phyloP scores from a whole-genome alignment of 1,140 invertebrate genomes.

The Chironomus tepperi region DNA sequence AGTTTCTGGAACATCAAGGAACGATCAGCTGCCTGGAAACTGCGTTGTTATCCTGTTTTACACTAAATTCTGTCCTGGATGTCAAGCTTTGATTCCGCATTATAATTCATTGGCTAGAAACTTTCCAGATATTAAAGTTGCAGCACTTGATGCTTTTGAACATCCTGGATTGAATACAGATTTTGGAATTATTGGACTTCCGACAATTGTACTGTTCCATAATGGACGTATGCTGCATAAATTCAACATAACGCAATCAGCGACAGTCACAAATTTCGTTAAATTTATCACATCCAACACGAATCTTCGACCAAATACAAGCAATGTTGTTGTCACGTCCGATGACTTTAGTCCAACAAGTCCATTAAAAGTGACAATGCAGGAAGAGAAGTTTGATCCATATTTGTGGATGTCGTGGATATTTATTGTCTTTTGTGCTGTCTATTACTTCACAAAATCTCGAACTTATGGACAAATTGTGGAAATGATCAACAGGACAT shows the following conservation, averaged over 20 bases:
- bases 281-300: slow-evolving; percentile 76
- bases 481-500: slow-evolving; percentile 76
- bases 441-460: slow-evolving; percentile 70
- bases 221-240: slow-evolving; percentile 80
- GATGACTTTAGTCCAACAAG: slow-evolving; percentile 73
- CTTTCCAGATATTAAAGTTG: slow-evolving; percentile 80
- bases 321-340: slow-evolving; percentile 57
- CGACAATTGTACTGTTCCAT: slow-evolving; percentile 86
- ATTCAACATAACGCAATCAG: slow-evolving; percentile 70
- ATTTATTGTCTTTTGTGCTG: slow-evolving; percentile 69
- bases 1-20: slow-evolving; percentile 40
- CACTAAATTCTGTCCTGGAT: slow-evolving; percentile 82
- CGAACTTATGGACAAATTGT: slow-evolving; percentile 70
- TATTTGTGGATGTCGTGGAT: slow-evolving; percentile 75
- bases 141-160: slow-evolving; percentile 82
- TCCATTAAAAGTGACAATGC: slow-evolving; percentile 48
- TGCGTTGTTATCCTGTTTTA: slow-evolving; percentile 84
- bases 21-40: slow-evolving; percentile 46
- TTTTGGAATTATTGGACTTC: slow-evolving; percentile 89
- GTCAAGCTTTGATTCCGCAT: slow-evolving; percentile 76
- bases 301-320: slow-evolving; percentile 52
- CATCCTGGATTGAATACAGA: slow-evolving; percentile 82
- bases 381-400: slow-evolving; percentile 65
- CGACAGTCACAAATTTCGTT: slow-evolving; percentile 68
- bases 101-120: slow-evolving; percentile 78